phyloP scores from a whole-genome alignment of 2,113 vertebrate species.

The Cettia cetti region DNA sequence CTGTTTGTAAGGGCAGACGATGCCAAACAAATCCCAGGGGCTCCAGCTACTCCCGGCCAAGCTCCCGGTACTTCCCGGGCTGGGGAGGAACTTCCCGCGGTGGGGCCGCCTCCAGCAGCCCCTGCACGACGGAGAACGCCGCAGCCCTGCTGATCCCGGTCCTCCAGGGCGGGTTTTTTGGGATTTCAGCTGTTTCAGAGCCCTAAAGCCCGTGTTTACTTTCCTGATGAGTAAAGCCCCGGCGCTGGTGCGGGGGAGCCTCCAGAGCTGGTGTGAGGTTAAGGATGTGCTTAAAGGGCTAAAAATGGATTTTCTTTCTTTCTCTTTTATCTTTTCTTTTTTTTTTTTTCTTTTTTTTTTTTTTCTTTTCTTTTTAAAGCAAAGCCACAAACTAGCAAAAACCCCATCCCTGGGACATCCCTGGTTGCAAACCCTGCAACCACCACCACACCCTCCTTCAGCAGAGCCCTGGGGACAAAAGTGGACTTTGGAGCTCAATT shows the following conservation, averaged over 20 bases:
- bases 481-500: not conserved
- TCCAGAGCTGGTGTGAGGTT: not conserved
- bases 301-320: not conserved
- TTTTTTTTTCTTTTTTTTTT: not conserved
- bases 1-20: not conserved
- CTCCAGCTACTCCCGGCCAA: not conserved
- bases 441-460: not conserved
- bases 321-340: not conserved
- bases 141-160: slow-evolving; percentile 23
- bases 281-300: slow-evolving; percentile 2
- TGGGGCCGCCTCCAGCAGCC: not conserved
- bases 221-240: not conserved
- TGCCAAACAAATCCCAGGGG: not conserved
- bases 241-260: not conserved
- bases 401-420: not conserved
- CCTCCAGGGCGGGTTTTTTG: not conserved
- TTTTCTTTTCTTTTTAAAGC: not conserved
- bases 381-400: not conserved
- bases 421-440: too few relatives aligned
- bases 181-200: slow-evolving; percentile 33
- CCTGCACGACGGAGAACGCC: not conserved
- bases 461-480: not conserved
- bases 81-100: not conserved
- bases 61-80: not conserved
- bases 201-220: slow-evolving; percentile 48